Evolutionary conservation across 2,888 invertebrate species (phyloP).

Genomic region (Ormia ochracea): DNA sequence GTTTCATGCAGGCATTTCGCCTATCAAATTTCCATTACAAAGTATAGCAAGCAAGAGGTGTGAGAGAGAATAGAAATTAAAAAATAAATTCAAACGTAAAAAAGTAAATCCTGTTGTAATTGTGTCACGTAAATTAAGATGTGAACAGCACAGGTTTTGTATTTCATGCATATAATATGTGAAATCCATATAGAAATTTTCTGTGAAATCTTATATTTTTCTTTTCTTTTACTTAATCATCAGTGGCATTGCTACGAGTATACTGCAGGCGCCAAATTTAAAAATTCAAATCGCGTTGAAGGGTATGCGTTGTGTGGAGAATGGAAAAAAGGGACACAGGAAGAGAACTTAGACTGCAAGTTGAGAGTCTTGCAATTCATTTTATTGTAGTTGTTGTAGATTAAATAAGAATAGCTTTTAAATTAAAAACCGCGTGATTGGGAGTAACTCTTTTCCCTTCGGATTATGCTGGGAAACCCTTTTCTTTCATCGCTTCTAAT

Average conservation of each 20-base stretch:
- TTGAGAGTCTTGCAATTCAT: background rate
- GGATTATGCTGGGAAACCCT: too few relatives aligned
- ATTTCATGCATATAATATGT: conserved; percentile 17
- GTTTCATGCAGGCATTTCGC: conserved; percentile 13
- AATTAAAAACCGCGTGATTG: too few relatives aligned
- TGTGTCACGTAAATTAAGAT: conserved; percentile 72
- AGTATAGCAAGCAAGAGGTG: conserved; percentile 2
- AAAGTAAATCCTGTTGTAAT: conserved; percentile 69
- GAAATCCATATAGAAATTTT: conserved; percentile 19
- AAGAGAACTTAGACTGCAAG: background rate
- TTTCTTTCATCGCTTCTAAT: too few relatives aligned
- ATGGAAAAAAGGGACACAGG: background rate
- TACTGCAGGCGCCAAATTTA: conserved; percentile 10
- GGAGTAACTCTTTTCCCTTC: too few relatives aligned
- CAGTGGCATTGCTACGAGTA: background rate
- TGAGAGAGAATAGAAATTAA: conserved; percentile 28
- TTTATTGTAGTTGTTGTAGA: too few relatives aligned
- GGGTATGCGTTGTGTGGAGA: background rate
- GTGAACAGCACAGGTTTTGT: conserved; percentile 46
- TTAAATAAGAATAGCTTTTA: too few relatives aligned
- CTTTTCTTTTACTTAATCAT: background rate
- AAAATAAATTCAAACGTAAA: conserved; percentile 24
- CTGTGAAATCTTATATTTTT: conserved; percentile 26
- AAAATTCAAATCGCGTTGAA: conserved; percentile 42
- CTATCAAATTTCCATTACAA: conserved; percentile 22